Base-by-base conservation (phyloP, 2,113 vertebrate species). In the Donacobius atricapilla region DNA sequence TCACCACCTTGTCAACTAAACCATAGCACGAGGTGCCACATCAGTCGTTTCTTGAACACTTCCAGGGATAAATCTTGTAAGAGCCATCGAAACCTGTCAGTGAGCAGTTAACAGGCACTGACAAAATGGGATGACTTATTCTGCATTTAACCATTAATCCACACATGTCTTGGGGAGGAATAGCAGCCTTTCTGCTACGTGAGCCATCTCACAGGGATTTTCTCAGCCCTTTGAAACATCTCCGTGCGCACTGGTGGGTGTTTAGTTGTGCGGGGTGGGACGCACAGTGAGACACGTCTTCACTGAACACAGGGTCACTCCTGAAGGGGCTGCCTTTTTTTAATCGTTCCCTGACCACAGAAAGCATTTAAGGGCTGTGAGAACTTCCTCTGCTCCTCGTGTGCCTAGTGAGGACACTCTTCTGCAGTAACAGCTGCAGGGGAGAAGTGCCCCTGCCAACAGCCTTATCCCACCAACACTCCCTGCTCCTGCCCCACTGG, bases 321-420 rank as follows among this genome's bases (percentile, higher is more conserved):
- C 77, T 7, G 45, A 75, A 92, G 94, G 37, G 25, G 30, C 23
- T 90, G 48, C 35, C 4, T 6, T 16, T 51, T 92, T 64, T 35
- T 9, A 71, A 61, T 86, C 31, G 28, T 66, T 92, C 72, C 53
- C 65, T 82, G 53, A 75, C 85, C 85, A 78, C 76, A 86, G 73
- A 60, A 90, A 82, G 91, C 39, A 39, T 95, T 66, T 56, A 57
- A 92, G 31, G 45, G 66, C 80, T 96, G 70, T 88, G 94, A 97
- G 95, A 95, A 96, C 84, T 88, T 96, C 89, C 87, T 96, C 90
- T 82, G 31, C 72, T 72, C 22, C 71, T 81, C 0, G 0, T 33
- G 33, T 84, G 84, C 60, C 68, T 81, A 65, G n/a, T 61, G 30
- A 83, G 45, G 39, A 58, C 56, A 63, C 18, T 9, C 18, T 83